Evolutionary conservation across 92 coral and sea anemone genomes (phyloP).

Genomic region (Actinostola sp.): DNA sequence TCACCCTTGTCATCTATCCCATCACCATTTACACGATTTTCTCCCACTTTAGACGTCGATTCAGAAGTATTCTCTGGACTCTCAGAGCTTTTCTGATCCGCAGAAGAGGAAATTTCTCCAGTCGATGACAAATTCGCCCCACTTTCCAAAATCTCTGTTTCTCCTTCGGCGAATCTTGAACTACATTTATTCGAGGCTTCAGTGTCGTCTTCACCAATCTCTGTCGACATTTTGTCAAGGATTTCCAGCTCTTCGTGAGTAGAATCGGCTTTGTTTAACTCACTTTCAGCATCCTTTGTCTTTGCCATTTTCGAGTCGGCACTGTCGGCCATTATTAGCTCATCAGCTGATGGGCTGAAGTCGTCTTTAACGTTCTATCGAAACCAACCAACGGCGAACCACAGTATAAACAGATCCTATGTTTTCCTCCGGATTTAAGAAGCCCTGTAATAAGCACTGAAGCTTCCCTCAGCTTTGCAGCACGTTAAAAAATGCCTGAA

Average conservation of each 20-base stretch:
- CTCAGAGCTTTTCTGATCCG: neutral
- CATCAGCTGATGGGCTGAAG: neutral
- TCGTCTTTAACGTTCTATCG: neutral
- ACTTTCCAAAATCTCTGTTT: neutral
- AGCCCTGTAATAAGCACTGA: too few relatives aligned
- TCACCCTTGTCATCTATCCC: neutral
- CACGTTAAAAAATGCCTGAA: too few relatives aligned
- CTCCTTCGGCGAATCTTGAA: neutral
- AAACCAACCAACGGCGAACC: neutral
- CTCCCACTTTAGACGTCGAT: too few relatives aligned
- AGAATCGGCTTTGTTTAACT: neutral
- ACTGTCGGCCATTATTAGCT: neutral
- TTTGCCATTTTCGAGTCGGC: neutral
- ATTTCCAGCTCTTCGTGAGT: neutral
- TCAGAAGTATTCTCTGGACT: neutral
- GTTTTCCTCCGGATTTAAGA: neutral
- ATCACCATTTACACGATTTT: neutral
- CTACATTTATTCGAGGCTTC: neutral
- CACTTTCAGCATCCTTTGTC: neutral
- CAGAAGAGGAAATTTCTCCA: neutral
- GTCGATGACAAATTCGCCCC: neutral
- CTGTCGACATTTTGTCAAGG: neutral
- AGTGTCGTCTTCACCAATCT: neutral
- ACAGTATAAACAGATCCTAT: neutral
- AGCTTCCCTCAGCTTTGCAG: too few relatives aligned